A percentile compares a stretch with the other conserved stretches of the same genome.
phyloP scores from a whole-genome alignment of 2,113 vertebrate species.

The Amazona guildingii region DNA sequence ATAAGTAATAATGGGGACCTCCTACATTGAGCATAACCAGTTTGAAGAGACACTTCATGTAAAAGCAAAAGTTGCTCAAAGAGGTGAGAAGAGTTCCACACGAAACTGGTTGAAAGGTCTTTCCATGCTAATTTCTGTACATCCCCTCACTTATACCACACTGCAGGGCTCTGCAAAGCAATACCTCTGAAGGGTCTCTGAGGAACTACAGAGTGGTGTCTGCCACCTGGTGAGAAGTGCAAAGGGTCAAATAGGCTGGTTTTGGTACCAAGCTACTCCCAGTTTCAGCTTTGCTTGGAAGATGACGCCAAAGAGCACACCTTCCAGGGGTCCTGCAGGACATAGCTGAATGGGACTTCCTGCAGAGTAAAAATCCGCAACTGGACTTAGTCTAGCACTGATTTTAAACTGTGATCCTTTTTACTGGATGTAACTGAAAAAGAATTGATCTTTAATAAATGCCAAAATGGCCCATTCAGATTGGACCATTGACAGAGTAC shows the following conservation, averaged over 20 bases:
- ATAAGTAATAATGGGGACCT: not conserved
- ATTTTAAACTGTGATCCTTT: not conserved
- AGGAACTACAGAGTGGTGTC: not conserved
- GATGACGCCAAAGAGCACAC: not conserved
- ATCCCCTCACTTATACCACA: not conserved
- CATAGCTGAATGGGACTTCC: not conserved
- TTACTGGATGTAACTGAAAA: not conserved
- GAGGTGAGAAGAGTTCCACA: not conserved
- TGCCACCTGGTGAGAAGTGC: rapidly evolving
- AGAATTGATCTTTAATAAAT: not conserved
- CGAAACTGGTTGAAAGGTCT: not conserved
- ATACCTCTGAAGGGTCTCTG: not conserved
- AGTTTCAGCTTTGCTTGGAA: not conserved
- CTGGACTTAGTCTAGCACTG: not conserved
- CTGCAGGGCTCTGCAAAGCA: not conserved
- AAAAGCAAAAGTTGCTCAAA: not conserved
- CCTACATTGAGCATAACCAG: not conserved
- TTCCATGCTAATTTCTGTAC: not conserved
- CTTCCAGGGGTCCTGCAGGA: not conserved
- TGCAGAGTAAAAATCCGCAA: not conserved
- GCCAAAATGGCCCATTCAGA: not conserved
- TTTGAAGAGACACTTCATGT: not conserved
- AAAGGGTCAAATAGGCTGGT: not conserved
- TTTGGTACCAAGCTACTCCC: not conserved
- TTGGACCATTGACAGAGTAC: not conserved